Percentiles rank a stretch among this genome's conserved stretches.
These are phyloP conservation scores for Anaspis maculata DNA, from an alignment of 2,888 invertebrate genomes.

Conservation along the genomic window DNA sequence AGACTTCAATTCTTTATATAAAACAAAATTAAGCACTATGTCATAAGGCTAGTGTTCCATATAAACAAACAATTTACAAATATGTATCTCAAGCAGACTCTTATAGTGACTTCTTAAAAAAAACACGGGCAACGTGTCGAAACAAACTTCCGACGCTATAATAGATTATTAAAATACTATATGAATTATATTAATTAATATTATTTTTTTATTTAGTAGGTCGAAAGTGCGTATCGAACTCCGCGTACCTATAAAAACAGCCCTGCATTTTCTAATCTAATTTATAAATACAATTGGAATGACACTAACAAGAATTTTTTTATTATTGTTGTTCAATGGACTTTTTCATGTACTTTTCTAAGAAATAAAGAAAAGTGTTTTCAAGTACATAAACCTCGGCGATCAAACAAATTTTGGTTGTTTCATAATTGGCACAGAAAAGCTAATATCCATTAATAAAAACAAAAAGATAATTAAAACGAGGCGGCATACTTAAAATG, in stretches of 20 bases:
- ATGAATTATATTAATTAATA: too few relatives aligned
- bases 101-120: constrained; percentile 20
- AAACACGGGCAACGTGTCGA: constrained; percentile 15
- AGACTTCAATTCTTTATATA: constrained; percentile 8
- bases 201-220: too few relatives aligned
- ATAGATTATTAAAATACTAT: too few relatives aligned
- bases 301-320: constrained; percentile 36
- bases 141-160: too few relatives aligned
- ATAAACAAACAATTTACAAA: constrained; percentile 30
- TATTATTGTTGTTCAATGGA: constrained; percentile 37
- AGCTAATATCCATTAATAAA: constrained; percentile 27
- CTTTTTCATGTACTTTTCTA: constrained; percentile 17
- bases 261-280: constrained; percentile 30
- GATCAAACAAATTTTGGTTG: constrained; percentile 1
- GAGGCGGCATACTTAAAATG: constrained; percentile 15
- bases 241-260: too few relatives aligned
- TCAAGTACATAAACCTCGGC: constrained; percentile 2
- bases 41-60: constrained; percentile 23
- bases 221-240: too few relatives aligned
- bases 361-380: constrained; percentile 1
- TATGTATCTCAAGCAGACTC: constrained; percentile 24
- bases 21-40: constrained; percentile 7
- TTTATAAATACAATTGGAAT: constrained; percentile 38
- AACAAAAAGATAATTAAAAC: constrained; percentile 18
- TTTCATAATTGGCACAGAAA: constrained; percentile 31